phyloP scores from a whole-genome alignment of 2,797 vertebrate species.

The Eleutherodactylus coqui region DNA sequence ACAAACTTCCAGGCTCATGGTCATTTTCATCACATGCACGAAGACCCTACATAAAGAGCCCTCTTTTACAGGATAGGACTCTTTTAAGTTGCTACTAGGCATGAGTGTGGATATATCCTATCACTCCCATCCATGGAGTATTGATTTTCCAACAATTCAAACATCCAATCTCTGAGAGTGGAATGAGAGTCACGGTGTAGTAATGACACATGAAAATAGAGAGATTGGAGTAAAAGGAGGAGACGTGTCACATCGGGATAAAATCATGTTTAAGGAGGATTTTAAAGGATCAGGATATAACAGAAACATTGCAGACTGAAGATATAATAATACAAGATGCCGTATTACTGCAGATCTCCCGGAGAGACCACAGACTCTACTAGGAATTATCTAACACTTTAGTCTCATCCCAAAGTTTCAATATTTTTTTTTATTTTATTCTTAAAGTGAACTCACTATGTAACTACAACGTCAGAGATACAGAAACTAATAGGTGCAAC shows the following conservation, averaged over 20 bases:
- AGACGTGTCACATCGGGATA: neutral
- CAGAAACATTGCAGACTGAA: neutral
- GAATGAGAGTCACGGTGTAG: neutral
- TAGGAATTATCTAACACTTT: neutral
- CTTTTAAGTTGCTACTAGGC: too few species aligned
- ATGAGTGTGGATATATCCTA: too few species aligned
- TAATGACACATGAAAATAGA: constrained; percentile 17
- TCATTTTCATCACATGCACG: neutral
- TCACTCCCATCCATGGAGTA: neutral
- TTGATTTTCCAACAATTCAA: neutral
- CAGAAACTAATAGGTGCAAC: neutral
- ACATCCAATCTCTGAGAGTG: neutral
- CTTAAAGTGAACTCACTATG: neutral
- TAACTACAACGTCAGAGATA: neutral
- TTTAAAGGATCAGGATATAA: neutral
- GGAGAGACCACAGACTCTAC: neutral
- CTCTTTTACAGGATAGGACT: too few species aligned
- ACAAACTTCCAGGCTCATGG: neutral
- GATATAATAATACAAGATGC: neutral
- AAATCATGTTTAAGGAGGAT: neutral
- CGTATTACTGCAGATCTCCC: neutral
- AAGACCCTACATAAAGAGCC: too few species aligned
- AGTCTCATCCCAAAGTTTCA: neutral
- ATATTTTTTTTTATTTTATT: neutral
- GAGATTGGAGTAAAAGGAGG: neutral